Base-by-base conservation (phyloP, 2,113 vertebrate genomes). In the Ursus arctos region DNA sequence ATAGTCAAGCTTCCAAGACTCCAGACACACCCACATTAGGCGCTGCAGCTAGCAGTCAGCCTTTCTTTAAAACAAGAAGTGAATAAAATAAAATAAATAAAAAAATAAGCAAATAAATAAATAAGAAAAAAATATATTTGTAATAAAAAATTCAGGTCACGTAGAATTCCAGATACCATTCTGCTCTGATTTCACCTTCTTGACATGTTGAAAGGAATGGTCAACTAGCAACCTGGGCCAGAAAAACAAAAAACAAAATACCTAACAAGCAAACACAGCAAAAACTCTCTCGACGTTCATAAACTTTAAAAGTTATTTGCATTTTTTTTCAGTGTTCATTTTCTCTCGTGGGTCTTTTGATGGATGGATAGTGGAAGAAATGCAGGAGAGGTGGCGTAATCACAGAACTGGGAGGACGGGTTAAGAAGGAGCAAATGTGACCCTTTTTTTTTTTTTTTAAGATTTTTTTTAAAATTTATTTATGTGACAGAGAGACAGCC, bases 101-200 rank as follows among this genome's bases (percentile, higher is more conserved):
- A 74, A 74, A 72, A 72, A 72, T 2, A 71, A 72, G 43, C 14
- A 47, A 76, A 47, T 28, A 47, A 76, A 43, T 14, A 72, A 43
- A 43, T 14, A 74, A 72, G 6, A 15, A 65, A 7, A 36, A 65
- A 33, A n/a, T 26, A 28, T 95, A 63, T 61, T 87, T 49, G 84
- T 92, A 40, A 51, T 24, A 14, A 55, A 79, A 82, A 96, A 61
- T 53, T 72, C 11, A 61, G 28, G 76, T 80, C 8, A 91, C 15
- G 69, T 91, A 76, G 49, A 96, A 96, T 97, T 88, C 10, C 10
- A 67, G 33, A 72, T 43, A 79, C n/a, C 55, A 61, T 67, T 72
- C 47, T 43, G 24, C 21, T 47, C 49, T 91, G 51, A 88, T 88
- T 63, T 83, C 53, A 79, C 19, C 5, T 51, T 59, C 61, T 43